A percentile compares a stretch with the other conserved stretches of the same genome.
These are phyloP conservation scores for Ciconia maguari DNA, from an alignment of 2,113 vertebrate species.

Conservation along the genomic window DNA sequence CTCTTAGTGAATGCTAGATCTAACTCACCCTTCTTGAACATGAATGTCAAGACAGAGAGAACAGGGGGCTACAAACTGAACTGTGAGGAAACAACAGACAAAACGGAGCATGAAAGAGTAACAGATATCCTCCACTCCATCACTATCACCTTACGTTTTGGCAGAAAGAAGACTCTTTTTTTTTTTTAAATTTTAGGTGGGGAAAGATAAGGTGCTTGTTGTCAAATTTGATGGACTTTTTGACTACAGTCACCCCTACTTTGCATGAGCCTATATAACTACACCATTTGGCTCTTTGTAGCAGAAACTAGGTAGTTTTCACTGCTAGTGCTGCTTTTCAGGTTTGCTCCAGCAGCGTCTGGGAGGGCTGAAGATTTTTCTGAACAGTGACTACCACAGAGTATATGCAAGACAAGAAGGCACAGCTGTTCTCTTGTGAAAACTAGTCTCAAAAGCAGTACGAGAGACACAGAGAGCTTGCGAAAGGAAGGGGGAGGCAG, in stretches of 20 bases:
- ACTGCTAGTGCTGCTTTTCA: not conserved
- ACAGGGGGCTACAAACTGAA: not conserved
- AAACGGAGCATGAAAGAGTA: not conserved
- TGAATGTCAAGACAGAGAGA: not conserved
- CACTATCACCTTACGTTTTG: not conserved
- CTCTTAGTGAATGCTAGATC: not conserved
- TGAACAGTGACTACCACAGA: not conserved
- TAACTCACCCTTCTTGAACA: not conserved
- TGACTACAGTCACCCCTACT: not conserved
- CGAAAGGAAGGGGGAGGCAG: not conserved
- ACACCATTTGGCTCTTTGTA: not conserved
- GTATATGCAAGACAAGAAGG: not conserved
- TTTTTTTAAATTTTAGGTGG: not conserved
- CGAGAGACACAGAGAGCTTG: not conserved
- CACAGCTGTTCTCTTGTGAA: not conserved
- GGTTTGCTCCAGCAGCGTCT: not conserved
- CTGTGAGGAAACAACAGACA: not conserved
- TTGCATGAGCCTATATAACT: not conserved
- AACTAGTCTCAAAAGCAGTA: not conserved
- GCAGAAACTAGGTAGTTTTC: not conserved
- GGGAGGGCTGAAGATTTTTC: not conserved
- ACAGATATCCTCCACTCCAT: not conserved
- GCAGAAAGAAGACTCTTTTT: not conserved
- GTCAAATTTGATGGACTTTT: not conserved
- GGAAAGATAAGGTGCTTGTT: not conserved